These are phyloP conservation scores for Amphiprion clarkii DNA, from an alignment of 2,797 vertebrate genomes.

Conservation along the genomic window DNA sequence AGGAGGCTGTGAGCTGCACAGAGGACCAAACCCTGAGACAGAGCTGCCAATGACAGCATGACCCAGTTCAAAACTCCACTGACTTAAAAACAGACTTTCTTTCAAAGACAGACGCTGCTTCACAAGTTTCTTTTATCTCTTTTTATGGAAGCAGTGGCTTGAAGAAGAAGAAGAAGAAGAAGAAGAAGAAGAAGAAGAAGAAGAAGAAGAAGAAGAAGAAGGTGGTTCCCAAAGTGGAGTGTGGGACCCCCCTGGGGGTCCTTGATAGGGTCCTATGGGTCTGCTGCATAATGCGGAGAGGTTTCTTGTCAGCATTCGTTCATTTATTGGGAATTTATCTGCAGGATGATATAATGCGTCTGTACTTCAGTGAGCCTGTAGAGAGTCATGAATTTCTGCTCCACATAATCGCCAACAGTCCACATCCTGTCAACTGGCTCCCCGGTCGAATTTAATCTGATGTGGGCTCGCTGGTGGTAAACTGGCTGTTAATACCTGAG, in stretches of 20 bases:
- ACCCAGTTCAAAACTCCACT: slow-evolving; percentile 58
- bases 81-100: slow-evolving; percentile 40
- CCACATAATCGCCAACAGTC: neutral
- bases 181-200: slow-evolving; percentile 18
- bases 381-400: slow-evolving; percentile 26
- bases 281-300: slow-evolving; percentile 13
- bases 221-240: slow-evolving; percentile 5
- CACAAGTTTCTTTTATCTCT: slow-evolving; percentile 40
- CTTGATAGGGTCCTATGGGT: slow-evolving; percentile 20
- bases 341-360: neutral
- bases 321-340: slow-evolving; percentile 26
- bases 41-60: slow-evolving; percentile 36
- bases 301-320: slow-evolving; percentile 11
- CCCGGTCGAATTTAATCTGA: slow-evolving; percentile 3
- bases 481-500: neutral
- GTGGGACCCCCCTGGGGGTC: slow-evolving; percentile 8
- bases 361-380: neutral
- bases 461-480: neutral
- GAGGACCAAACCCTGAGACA: slow-evolving; percentile 30
- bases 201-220: slow-evolving; percentile 25
- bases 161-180: slow-evolving; percentile 25
- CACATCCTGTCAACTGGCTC: neutral
- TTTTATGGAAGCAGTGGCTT: slow-evolving; percentile 22
- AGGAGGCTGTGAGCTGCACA: slow-evolving; percentile 15
- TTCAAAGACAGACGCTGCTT: slow-evolving; percentile 45